phyloP scores from a whole-genome alignment of 2,797 vertebrate genomes.

The Mionectes olivaceus region DNA sequence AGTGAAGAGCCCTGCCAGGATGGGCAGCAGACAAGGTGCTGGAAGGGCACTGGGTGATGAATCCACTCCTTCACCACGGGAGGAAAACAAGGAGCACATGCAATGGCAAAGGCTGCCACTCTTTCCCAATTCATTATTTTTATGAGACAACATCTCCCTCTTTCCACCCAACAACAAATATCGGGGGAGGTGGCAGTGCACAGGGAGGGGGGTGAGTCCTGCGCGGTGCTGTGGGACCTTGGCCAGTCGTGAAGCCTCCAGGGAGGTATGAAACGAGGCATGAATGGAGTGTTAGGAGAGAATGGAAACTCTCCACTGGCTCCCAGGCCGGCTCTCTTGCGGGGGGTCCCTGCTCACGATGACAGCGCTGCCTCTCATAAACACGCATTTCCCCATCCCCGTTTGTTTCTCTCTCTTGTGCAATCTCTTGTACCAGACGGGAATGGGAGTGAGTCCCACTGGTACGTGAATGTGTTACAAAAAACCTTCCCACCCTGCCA shows the following conservation, averaged over 20 bases:
- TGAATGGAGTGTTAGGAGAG: constrained; percentile 65
- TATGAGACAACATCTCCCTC: constrained; percentile 11
- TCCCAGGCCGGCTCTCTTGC: constrained; percentile 25
- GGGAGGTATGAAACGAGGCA: constrained; percentile 36
- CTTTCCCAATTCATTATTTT: constrained; percentile 56
- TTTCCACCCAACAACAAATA: not conserved
- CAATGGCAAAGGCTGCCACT: not conserved
- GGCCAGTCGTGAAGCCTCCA: not conserved
- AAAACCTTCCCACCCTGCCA: constrained; percentile 65
- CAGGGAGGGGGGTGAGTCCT: not conserved
- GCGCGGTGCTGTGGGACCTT: not conserved
- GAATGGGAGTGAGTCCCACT: constrained; percentile 52
- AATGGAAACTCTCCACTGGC: constrained; percentile 59
- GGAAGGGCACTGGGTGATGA: not conserved
- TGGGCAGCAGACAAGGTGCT: not conserved
- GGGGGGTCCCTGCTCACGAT: constrained; percentile 58
- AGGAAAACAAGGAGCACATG: not conserved
- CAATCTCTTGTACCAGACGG: constrained; percentile 67
- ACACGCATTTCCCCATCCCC: constrained; percentile 64
- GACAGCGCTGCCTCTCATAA: constrained; percentile 63
- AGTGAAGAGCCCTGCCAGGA: not conserved
- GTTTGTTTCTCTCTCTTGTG: constrained; percentile 68
- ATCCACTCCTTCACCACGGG: fast-evolving
- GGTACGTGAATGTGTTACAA: constrained; percentile 59
- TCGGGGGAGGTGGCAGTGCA: not conserved